These are phyloP conservation scores for Itoplectis maculator DNA, from an alignment of 2,888 invertebrate genomes.

Conservation along the genomic window DNA sequence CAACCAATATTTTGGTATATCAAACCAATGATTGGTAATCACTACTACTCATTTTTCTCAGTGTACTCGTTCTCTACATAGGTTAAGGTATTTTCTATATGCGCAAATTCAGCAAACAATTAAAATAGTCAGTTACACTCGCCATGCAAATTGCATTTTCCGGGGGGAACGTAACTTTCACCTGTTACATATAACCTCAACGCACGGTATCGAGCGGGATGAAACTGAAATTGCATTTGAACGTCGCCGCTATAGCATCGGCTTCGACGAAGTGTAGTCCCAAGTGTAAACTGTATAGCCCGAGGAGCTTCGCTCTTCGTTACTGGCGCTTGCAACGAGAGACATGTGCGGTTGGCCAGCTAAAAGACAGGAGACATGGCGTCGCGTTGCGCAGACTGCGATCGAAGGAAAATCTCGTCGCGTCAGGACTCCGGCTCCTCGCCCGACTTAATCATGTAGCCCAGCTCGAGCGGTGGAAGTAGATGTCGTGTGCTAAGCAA, in stretches of 20 bases:
- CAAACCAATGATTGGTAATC: no score
- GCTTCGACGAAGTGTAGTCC: constrained; percentile 35
- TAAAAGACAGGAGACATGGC: constrained; percentile 36
- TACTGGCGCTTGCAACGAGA: neutral
- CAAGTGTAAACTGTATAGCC: constrained; percentile 4
- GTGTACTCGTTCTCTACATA: neutral
- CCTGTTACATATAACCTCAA: neutral
- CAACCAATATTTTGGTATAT: no score
- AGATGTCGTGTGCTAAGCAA: neutral
- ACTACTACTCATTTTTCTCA: no score
- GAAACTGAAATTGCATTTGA: constrained; percentile 41
- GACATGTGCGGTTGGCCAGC: constrained; percentile 23
- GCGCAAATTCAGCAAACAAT: neutral
- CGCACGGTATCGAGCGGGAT: neutral
- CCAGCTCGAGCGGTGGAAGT: neutral
- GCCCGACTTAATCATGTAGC: neutral
- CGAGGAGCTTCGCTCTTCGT: constrained; percentile 26
- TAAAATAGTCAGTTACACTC: neutral
- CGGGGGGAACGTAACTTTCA: constrained; percentile 1
- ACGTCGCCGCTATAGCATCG: constrained; percentile 14
- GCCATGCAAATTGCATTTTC: neutral
- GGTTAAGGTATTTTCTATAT: neutral
- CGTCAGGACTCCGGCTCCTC: neutral
- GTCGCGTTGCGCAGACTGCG: constrained; percentile 28
- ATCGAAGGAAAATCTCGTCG: constrained; percentile 45